Base-by-base conservation (phyloP, 2,888 invertebrate genomes). In the Prosapia bicincta region DNA sequence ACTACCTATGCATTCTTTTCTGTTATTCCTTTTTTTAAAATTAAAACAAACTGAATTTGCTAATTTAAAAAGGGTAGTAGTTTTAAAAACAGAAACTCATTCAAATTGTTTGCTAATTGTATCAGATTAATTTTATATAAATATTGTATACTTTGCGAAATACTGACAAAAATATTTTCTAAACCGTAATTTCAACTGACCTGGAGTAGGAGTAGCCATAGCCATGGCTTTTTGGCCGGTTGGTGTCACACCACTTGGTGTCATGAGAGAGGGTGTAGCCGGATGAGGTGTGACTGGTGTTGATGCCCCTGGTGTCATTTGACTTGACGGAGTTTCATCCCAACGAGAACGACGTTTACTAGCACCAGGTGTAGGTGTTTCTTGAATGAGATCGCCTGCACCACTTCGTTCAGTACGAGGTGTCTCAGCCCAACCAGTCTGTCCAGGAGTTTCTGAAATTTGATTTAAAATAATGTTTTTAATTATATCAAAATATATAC, bases 381-480 rank as follows among this genome's bases (percentile, higher is more conserved):
- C 97, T 82, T 96, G 92, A 82, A 94, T 93, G 13, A 90, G 88
- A 81, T 88, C 88, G 67, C 89, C 88, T 13, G 90, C 91, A 0
- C 90, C 90, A 3, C 92, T 92, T 74, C 98, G 90, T 84, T 98
- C 98, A 0, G 98, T 96, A 78, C 97, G 92, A 0, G 99, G 99
- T 0, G 99, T 99, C 86, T 99, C 99, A 20, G 99, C 99, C 99
- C 99, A 99, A 0, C 99, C 99, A 83, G 97, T 96, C 85, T 98
- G 96, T 0, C 97, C 98, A 0, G 98, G 98, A 0, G 98, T 98
- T 87, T 98, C 98, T 91, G 83, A 72, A 80, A 79, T n/a, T n/a
- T n/a, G n/a, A n/a, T n/a, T n/a, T n/a, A n/a, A n/a, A n/a, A n/a
- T n/a, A n/a, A n/a, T n/a, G n/a, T n/a, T n/a, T n/a, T n/a, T n/a